Evolutionary conservation across 2,888 invertebrate species (phyloP), one percentile per base, ranked within the genome.

Genomic region (Crossocerus cetratus): DNA sequence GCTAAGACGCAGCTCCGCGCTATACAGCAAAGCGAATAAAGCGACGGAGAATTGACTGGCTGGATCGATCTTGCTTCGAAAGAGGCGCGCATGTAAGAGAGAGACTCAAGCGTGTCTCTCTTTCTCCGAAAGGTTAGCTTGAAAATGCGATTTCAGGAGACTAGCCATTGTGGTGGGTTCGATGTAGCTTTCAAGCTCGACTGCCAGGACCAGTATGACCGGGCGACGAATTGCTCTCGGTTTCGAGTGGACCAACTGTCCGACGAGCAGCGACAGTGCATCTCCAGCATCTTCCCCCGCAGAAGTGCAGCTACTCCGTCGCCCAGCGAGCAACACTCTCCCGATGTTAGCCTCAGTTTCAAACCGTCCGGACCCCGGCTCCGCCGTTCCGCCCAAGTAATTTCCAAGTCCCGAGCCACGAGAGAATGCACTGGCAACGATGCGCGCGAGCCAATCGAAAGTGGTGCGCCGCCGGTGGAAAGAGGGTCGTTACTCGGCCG

Each of bases 131-230:
- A 77, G 75, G 64, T 64, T 66, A 69, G 65, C 73, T 69, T 73
- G 81, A 81, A 81, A 81, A 81, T 81, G 64, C 80, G 80, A 81
- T 81, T 81, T 78, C 72, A 32, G 71, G 69, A 68, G 49, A 65
- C 23, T 13, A 32, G 20, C 49, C 23, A 8, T 62, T 62, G n/a
- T 16, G n/a, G 49, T 32, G 2, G 18, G 55, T 45, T 18, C 57
- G 66, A 56, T 64, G 65, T 69, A 64, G 74, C 81, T 79, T 78
- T 77, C 79, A 68, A 64, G 18, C 49, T 32, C 32, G 8, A 32
- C 32, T 11, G 32, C 32, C 32, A 32, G 11, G 32, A 32, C 32
- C 32, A 11, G 11, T 32, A 32, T 32, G 44, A 55, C 59, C 32
- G n/a, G 42, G 2, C 49, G 23, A 54, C 20, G 14, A 54, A 54